Evolutionary conservation across 2,113 vertebrate genomes (phyloP), one percentile per base, ranked within the genome.

Genomic region (Donacobius atricapilla): DNA sequence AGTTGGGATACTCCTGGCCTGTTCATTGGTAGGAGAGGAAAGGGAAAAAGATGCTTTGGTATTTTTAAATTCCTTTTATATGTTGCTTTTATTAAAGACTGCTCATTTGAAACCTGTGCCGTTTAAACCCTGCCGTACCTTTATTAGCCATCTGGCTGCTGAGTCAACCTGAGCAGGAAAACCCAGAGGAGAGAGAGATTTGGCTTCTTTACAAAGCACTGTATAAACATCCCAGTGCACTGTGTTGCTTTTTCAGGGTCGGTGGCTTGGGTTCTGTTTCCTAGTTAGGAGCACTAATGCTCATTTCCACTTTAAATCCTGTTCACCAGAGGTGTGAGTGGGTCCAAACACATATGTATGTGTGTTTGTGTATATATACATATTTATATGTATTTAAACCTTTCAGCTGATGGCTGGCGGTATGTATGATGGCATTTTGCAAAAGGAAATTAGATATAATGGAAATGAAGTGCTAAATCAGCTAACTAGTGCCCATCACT

Each of bases 101-200:
- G 83, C 57, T 82, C 81, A 77, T 93, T 87, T 83, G 89, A 94
- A 92, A 93, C 51, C 80, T 78, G 30, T 93, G 90, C 84, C 86
- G 80, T 94, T 94, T 66, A 61, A 83, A 80, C 69, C 57, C 75
- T 53, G 51, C 85, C 81, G 73, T 92, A 91, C 86, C 58, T 95
- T 95, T 93, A 83, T 75, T 42, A 87, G 88, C 95, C 96, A 93
- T 95, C 95, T 97, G 97, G 96, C 87, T 98, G 96, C 97, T 96
- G 97, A 98, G 94, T 97, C 97, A 98, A 81, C 96, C 95, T 94
- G 94, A 95, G 89, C 92, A 89, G 96, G 94, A 97, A 97, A 97
- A 80, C 96, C 91, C 93, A 90, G 76, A 96, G 95, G 95, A 88
- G 71, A 90, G 87, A 84, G 86, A 66, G 53, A 58, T 24, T 91